Percentiles rank a stretch among this genome's conserved stretches.
phyloP scores from a whole-genome alignment of 2,888 invertebrate species.

The Allygus modestus region DNA sequence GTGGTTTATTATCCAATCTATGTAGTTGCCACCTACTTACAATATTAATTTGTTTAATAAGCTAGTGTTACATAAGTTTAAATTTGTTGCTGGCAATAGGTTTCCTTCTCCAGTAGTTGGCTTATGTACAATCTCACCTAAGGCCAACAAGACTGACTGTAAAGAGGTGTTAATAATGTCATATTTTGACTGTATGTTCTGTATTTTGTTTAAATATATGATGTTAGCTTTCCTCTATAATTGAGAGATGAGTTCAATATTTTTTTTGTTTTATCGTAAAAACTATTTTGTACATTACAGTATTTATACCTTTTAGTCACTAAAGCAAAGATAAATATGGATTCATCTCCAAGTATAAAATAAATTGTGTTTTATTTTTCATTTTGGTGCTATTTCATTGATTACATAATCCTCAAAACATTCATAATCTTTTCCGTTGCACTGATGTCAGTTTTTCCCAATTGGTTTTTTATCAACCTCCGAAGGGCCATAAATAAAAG shows the following conservation, averaged over 20 bases:
- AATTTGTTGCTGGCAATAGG: too few relatives aligned
- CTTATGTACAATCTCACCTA: conserved; percentile 3
- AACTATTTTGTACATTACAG: conserved; percentile 11
- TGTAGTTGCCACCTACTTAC: too few relatives aligned
- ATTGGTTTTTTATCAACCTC: too few relatives aligned
- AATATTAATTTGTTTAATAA: too few relatives aligned
- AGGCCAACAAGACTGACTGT: conserved; percentile 51
- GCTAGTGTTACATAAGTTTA: too few relatives aligned
- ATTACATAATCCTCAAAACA: too few relatives aligned
- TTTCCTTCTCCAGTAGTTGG: conserved; percentile 16
- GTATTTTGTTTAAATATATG: conserved; percentile 23
- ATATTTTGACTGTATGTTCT: conserved; percentile 35
- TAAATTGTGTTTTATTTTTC: conserved; percentile 54
- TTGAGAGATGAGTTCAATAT: conserved; percentile 40
- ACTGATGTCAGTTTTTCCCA: too few relatives aligned
- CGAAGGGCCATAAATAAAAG: too few relatives aligned
- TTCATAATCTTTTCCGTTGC: too few relatives aligned
- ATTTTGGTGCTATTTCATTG: not conserved
- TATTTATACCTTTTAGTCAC: conserved; percentile 32
- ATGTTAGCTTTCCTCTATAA: conserved; percentile 11
- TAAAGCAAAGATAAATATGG: not conserved
- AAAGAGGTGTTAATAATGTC: conserved; percentile 23
- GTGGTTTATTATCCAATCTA: too few relatives aligned
- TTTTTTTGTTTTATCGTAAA: conserved; percentile 27
- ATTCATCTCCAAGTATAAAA: conserved; percentile 39